Evolutionary conservation across 2,888 invertebrate species (phyloP).

Genomic region (Orchesella flavescens): DNA sequence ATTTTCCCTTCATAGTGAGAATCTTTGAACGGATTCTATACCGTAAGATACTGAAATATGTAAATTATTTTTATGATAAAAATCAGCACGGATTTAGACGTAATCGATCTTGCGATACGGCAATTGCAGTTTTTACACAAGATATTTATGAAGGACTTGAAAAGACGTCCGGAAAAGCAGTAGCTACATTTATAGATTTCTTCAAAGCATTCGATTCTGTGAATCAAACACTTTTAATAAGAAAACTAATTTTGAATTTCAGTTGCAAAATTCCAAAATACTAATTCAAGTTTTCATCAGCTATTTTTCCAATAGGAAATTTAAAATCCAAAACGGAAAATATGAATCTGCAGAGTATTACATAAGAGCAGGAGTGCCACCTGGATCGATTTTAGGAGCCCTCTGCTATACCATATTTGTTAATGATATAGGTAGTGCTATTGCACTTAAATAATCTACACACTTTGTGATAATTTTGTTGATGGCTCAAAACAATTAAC

Average conservation of each 20-base stretch:
- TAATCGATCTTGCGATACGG: slow-evolving; percentile 48
- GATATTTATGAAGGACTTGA: slow-evolving; percentile 30
- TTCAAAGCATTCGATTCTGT: slow-evolving; percentile 54
- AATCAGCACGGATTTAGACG: slow-evolving; percentile 51
- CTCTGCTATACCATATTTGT: slow-evolving; percentile 24
- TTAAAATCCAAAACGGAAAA: slow-evolving; percentile 34
- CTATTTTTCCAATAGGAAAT: slow-evolving; percentile 30
- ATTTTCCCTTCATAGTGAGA: slow-evolving; percentile 35
- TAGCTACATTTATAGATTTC: slow-evolving; percentile 52
- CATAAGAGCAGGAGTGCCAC: slow-evolving; percentile 35
- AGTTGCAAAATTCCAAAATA: slow-evolving; percentile 9
- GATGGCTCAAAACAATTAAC: no score
- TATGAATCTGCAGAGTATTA: no score
- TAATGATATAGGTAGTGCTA: slow-evolving; percentile 3
- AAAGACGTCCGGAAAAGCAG: slow-evolving; percentile 13
- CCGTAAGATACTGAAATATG: not conserved
- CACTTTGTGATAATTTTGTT: no score
- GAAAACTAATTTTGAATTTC: slow-evolving; percentile 38
- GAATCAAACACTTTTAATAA: slow-evolving; percentile 8
- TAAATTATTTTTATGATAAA: not conserved
- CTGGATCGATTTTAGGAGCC: slow-evolving; percentile 21
- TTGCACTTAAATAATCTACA: slow-evolving; percentile 16
- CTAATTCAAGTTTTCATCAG: slow-evolving; percentile 22
- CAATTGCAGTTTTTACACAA: slow-evolving; percentile 41
- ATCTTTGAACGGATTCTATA: slow-evolving; percentile 47